These are phyloP conservation scores for Prenolepis imparis DNA, from an alignment of 2,888 invertebrate species.

Conservation along the genomic window DNA sequence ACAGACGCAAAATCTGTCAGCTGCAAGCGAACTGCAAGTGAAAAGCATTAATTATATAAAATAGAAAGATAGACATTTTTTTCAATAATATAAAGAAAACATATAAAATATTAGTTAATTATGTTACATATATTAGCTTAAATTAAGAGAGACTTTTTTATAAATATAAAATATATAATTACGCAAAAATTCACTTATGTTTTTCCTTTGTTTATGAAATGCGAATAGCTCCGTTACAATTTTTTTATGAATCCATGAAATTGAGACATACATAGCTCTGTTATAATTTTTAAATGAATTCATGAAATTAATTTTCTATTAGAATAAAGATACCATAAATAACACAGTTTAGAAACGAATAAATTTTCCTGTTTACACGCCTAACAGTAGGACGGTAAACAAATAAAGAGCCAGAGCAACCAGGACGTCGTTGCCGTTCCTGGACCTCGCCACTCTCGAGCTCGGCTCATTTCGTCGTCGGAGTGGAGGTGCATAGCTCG, in stretches of 20 bases:
- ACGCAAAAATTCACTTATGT: background rate
- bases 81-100: background rate
- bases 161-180: background rate
- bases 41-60: background rate
- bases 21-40: background rate
- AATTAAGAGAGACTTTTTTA: background rate
- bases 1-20: background rate
- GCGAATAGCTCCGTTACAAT: background rate
- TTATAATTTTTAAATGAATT: background rate
- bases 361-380: background rate
- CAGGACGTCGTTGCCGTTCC: conserved; percentile 62
- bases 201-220: background rate
- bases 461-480: conserved; percentile 71
- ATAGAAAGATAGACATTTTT: background rate
- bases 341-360: background rate
- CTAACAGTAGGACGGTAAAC: background rate
- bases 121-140: too few species aligned
- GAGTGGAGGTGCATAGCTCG: conserved; percentile 67
- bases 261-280: background rate
- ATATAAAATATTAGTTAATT: background rate
- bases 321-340: background rate
- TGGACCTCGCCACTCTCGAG: conserved; percentile 65
- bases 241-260: background rate
- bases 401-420: background rate
- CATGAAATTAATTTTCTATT: background rate